Conservation (phyloP, 2,888 invertebrate species). For the Amaurobius ferox region DNA sequence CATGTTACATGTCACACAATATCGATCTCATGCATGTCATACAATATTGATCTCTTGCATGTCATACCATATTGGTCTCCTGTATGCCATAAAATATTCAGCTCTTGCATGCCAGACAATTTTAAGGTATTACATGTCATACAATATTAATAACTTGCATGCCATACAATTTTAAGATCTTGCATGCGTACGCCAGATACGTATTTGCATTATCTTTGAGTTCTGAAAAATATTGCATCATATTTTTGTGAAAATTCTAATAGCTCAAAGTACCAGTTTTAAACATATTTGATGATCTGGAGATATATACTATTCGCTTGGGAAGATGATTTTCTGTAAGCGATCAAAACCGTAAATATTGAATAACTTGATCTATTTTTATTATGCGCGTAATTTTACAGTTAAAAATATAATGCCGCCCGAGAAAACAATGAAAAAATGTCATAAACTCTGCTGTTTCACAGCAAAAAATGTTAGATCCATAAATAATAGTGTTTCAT, state of each 20-base stretch:
- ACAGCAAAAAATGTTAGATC: neutral
- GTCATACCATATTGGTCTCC: too few relatives aligned
- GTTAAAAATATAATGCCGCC: too few relatives aligned
- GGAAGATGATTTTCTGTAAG: neutral
- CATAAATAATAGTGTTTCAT: neutral
- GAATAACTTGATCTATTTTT: neutral
- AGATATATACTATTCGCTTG: neutral
- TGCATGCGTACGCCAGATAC: neutral
- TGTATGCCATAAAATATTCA: too few relatives aligned
- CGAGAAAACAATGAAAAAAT: too few relatives aligned
- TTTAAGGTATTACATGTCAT: too few relatives aligned
- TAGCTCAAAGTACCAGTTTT: neutral
- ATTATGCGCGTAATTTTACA: neutral
- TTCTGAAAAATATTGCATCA: neutral
- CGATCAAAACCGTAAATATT: neutral
- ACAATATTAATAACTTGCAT: too few relatives aligned
- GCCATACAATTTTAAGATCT: neutral
- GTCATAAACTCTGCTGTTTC: neutral
- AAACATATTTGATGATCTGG: neutral
- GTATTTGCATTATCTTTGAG: neutral
- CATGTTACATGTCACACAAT: too few relatives aligned
- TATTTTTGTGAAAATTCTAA: neutral
- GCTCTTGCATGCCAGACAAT: too few relatives aligned
- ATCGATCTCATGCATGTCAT: too few relatives aligned
- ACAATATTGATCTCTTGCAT: too few relatives aligned